Conservation (phyloP, 1,140 invertebrate genomes). For the Nephotettix cincticeps region DNA sequence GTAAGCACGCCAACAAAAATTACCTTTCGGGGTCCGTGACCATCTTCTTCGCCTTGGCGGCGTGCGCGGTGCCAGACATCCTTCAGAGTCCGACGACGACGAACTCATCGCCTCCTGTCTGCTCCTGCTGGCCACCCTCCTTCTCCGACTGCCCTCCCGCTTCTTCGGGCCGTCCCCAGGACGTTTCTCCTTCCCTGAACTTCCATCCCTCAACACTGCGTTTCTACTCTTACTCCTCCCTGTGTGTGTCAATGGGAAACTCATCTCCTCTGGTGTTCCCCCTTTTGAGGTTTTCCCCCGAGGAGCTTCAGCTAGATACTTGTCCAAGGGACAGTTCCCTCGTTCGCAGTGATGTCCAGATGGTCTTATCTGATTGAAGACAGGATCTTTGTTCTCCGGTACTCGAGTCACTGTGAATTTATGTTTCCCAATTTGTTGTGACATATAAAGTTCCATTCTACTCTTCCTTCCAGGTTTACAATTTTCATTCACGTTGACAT, state of each 20-base stretch:
- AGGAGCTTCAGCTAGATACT: not conserved
- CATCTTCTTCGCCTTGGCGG: not conserved
- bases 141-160: not conserved
- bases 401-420: not conserved
- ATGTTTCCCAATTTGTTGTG: not conserved
- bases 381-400: not conserved
- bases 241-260: not conserved
- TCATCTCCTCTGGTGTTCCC: not conserved
- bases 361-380: not conserved
- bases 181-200: not conserved
- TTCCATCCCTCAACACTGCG: not conserved
- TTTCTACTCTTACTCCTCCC: not conserved
- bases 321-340: slow-evolving; percentile 1
- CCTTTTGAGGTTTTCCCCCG: not conserved
- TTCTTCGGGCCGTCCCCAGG: too few relatives aligned
- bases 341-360: not conserved
- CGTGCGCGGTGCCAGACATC: not conserved
- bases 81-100: not conserved
- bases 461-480: not conserved
- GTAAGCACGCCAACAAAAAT: too few relatives aligned
- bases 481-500: not conserved
- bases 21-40: slow-evolving; percentile 7
- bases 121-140: not conserved
- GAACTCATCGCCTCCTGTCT: not conserved
- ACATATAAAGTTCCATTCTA: slow-evolving; percentile 10